phyloP scores from a whole-genome alignment of 2,113 vertebrate genomes.

The Morone saxatilis region DNA sequence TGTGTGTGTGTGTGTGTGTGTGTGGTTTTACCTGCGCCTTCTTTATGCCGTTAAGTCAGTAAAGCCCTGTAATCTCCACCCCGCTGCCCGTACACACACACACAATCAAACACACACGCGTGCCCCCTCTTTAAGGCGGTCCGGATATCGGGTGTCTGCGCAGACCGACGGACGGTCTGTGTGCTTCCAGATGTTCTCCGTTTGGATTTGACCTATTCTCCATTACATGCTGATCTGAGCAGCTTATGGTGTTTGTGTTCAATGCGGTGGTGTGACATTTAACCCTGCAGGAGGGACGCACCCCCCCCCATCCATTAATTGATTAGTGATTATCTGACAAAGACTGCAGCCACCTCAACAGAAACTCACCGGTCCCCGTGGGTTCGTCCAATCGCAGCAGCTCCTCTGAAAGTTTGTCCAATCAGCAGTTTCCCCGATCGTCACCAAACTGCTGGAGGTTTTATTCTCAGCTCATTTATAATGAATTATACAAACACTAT shows the following conservation, averaged over 20 bases:
- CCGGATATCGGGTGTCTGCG: constrained; percentile 83
- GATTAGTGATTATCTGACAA: too few relatives aligned
- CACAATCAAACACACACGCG: constrained; percentile 10
- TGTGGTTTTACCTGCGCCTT: constrained; percentile 48
- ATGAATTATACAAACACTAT: too few relatives aligned
- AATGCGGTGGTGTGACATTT: constrained; percentile 47
- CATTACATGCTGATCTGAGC: constrained; percentile 57
- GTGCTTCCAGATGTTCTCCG: constrained; percentile 52
- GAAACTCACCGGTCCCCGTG: too few relatives aligned
- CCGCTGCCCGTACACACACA: constrained; percentile 71
- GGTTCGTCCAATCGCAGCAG: too few relatives aligned
- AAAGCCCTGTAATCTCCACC: constrained; percentile 88
- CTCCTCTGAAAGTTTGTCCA: too few relatives aligned
- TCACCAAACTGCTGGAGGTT: too few relatives aligned
- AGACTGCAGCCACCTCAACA: too few relatives aligned
- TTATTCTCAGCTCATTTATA: too few relatives aligned
- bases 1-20: neutral
- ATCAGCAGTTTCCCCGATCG: too few relatives aligned
- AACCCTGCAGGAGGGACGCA: neutral
- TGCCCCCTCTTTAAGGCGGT: too few relatives aligned
- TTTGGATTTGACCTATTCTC: constrained; percentile 62
- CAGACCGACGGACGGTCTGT: neutral
- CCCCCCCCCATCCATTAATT: too few relatives aligned
- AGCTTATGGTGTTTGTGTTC: constrained; percentile 53
- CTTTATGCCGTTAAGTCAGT: constrained; percentile 86